Evolutionary conservation across 2,797 vertebrate genomes (phyloP).

Genomic region (Synaphobranchus kaupii): DNA sequence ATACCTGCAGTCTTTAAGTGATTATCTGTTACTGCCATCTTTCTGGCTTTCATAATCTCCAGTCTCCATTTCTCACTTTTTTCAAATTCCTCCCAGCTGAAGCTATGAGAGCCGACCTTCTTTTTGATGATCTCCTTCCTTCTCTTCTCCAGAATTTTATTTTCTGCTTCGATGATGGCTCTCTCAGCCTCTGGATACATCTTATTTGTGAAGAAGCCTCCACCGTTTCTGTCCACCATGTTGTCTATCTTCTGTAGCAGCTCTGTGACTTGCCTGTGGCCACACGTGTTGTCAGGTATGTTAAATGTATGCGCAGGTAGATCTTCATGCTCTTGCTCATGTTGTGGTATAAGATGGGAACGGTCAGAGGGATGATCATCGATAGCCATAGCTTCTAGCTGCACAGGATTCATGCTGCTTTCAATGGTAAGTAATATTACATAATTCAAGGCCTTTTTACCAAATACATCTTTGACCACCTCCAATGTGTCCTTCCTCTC

Average conservation of each 20-base stretch:
- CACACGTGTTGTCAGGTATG: neutral
- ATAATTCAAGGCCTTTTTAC: neutral
- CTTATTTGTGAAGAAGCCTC: neutral
- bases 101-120: too few relatives aligned
- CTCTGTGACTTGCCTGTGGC: neutral
- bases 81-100: too few relatives aligned
- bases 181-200: neutral
- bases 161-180: neutral
- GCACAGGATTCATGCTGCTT: neutral
- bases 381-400: neutral
- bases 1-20: neutral
- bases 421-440: neutral
- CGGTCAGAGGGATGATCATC: neutral
- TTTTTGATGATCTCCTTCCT: accelerated
- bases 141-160: neutral
- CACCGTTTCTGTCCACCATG: neutral
- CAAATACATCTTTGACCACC: neutral
- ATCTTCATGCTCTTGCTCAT: neutral
- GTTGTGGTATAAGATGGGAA: neutral
- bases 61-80: too few relatives aligned
- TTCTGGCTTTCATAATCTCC: neutral
- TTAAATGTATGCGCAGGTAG: neutral
- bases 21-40: neutral
- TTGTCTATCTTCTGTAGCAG: neutral
- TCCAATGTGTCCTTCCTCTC: neutral